Evolutionary conservation across 1,140 invertebrate species (phyloP).

Genomic region (Drosophila sechellia): DNA sequence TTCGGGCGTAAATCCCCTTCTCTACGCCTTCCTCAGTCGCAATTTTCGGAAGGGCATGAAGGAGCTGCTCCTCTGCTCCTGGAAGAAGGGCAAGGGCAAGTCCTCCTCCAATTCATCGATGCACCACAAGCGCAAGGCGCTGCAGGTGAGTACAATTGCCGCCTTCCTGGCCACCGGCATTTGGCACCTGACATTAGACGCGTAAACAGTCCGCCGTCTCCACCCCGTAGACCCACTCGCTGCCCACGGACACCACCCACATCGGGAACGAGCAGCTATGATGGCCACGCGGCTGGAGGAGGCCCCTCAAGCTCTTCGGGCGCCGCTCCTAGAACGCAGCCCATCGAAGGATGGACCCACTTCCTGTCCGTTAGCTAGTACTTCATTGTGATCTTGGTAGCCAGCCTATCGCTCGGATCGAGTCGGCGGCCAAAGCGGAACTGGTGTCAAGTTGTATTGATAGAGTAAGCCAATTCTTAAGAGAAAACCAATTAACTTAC

Average conservation of each 20-base stretch:
- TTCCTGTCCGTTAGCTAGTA: constrained; percentile 36
- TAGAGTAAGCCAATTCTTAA: constrained; percentile 44
- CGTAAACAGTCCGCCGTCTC: constrained; percentile 4
- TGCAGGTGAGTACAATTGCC: constrained; percentile 68
- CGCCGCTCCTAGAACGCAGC: constrained; percentile 54
- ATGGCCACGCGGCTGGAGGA: constrained; percentile 68
- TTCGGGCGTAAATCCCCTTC: constrained; percentile 92
- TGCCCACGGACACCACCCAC: constrained; percentile 84
- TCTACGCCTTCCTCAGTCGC: constrained; percentile 93
- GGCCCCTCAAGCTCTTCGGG: constrained; percentile 46
- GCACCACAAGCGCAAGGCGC: constrained; percentile 79
- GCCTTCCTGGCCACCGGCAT: neutral
- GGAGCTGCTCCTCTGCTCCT: constrained; percentile 87
- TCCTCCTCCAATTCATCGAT: constrained; percentile 82
- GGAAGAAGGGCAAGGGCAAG: constrained; percentile 83
- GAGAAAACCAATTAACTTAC: constrained; percentile 21
- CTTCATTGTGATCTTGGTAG: constrained; percentile 63
- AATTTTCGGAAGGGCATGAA: constrained; percentile 90
- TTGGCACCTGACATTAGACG: neutral
- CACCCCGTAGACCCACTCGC: constrained; percentile 73
- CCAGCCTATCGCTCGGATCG: constrained; percentile 47
- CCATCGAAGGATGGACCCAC: constrained; percentile 16
- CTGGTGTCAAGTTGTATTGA: constrained; percentile 42
- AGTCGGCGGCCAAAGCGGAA: constrained; percentile 23
- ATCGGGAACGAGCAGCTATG: constrained; percentile 84